Evolutionary conservation across 2,888 invertebrate genomes (phyloP).

Genomic region (Hololepta plana): DNA sequence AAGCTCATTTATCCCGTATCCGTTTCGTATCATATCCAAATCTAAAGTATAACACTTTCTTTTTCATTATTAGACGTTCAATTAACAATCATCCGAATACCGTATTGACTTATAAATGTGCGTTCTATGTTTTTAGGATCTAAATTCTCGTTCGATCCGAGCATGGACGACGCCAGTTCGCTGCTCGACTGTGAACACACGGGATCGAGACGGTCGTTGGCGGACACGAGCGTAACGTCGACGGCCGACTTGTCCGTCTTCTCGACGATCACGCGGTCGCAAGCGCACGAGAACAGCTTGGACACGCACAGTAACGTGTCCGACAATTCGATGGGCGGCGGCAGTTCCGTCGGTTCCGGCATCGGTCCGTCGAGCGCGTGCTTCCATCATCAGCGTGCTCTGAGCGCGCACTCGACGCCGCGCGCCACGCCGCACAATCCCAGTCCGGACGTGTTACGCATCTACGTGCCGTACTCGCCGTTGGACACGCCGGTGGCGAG

Average conservation of each 20-base stretch:
- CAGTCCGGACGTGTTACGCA: slow-evolving; percentile 55
- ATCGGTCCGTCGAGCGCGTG: slow-evolving; percentile 27
- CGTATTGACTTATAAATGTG: not conserved
- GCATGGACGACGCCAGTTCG: slow-evolving; percentile 51
- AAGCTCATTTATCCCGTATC: too few species aligned
- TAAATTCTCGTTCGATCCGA: slow-evolving; percentile 44
- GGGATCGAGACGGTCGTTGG: slow-evolving; percentile 60
- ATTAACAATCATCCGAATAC: not conserved
- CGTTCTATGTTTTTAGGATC: slow-evolving; percentile 34
- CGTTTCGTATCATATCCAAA: too few species aligned
- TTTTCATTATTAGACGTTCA: slow-evolving; percentile 1
- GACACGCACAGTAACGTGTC: slow-evolving; percentile 62
- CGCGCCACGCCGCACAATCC: slow-evolving; percentile 48
- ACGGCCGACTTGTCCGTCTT: slow-evolving; percentile 69
- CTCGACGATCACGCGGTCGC: slow-evolving; percentile 51
- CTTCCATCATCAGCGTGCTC: slow-evolving; percentile 15
- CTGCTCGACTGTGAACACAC: slow-evolving; percentile 36
- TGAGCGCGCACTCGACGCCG: slow-evolving; percentile 42
- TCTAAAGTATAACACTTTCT: too few species aligned
- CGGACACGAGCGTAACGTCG: slow-evolving; percentile 69
- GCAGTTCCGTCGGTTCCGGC: slow-evolving; percentile 26
- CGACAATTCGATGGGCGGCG: slow-evolving; percentile 48
- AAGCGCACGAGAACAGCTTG: slow-evolving; percentile 54
- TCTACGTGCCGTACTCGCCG: slow-evolving; percentile 62
- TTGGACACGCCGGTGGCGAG: slow-evolving; percentile 31